phyloP scores from a whole-genome alignment of 1,140 invertebrate genomes.

The Bombus soroeensis region DNA sequence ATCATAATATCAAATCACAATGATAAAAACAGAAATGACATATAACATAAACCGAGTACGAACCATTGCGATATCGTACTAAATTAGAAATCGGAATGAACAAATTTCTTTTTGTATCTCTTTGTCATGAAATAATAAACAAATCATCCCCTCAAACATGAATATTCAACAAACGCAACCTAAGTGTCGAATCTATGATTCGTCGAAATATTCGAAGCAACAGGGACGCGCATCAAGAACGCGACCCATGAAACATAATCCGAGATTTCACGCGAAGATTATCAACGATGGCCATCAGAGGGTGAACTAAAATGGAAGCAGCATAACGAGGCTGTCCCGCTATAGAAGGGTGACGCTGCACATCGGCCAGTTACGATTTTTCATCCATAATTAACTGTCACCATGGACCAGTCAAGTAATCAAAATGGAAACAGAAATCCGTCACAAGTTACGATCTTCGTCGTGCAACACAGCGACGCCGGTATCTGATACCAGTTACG shows the following conservation, averaged over 20 bases:
- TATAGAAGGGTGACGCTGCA: not conserved
- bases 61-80: no score
- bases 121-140: not conserved
- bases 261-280: slow-evolving; percentile 57
- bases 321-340: not conserved
- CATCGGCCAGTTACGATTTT: slow-evolving; percentile 52
- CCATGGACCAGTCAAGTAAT: slow-evolving; percentile 41
- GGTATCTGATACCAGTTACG: not conserved
- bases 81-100: not conserved
- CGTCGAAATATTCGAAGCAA: slow-evolving; percentile 28
- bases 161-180: not conserved
- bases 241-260: slow-evolving; percentile 35
- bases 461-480: not conserved
- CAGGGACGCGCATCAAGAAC: slow-evolving; percentile 6
- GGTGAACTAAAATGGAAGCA: slow-evolving; percentile 38
- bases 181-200: not conserved
- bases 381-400: slow-evolving; percentile 66
- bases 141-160: no score
- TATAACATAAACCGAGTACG: no score
- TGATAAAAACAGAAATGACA: no score
- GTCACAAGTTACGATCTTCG: slow-evolving; percentile 13
- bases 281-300: slow-evolving; percentile 22
- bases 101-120: not conserved
- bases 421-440: slow-evolving; percentile 43
- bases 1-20: no score